Evolutionary conservation across 2,113 vertebrate genomes (phyloP).

Genomic region (Aepyceros melampus): DNA sequence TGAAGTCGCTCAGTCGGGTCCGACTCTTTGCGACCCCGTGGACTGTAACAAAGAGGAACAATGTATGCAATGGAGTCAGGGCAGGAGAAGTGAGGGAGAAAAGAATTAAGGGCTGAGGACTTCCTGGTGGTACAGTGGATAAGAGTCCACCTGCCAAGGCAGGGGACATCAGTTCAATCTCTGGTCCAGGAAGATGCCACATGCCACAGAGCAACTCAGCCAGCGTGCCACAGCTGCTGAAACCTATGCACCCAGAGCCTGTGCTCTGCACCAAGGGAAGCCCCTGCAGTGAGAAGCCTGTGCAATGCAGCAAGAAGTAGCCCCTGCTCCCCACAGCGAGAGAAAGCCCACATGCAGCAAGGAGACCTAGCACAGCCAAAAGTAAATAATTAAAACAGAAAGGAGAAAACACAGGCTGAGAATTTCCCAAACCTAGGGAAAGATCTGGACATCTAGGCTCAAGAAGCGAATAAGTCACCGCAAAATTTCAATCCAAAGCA

Average conservation of each 20-base stretch:
- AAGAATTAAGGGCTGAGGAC: not conserved
- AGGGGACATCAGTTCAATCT: too few species aligned
- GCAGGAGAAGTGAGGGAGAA: not conserved
- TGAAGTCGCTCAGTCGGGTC: too few species aligned
- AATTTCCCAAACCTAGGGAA: not conserved
- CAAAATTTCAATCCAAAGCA: not conserved
- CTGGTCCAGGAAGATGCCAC: not conserved
- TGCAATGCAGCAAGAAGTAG: too few species aligned
- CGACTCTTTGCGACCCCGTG: too few species aligned
- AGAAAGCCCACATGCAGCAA: too few species aligned
- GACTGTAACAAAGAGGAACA: not conserved
- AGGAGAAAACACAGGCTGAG: not conserved
- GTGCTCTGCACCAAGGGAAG: too few species aligned
- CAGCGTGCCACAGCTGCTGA: too few species aligned
- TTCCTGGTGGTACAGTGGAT: not conserved
- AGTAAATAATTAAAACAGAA: too few species aligned
- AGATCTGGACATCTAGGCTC: not conserved
- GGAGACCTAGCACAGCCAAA: too few species aligned
- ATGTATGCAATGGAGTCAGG: not conserved
- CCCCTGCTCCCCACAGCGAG: too few species aligned
- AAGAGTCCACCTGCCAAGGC: not conserved
- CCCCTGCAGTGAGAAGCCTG: too few species aligned
- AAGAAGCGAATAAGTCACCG: not conserved
- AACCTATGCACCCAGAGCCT: rapidly evolving
- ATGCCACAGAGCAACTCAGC: not conserved